Evolutionary conservation across 2,888 invertebrate genomes (phyloP).

Genomic region (Nymphalis urticae): DNA sequence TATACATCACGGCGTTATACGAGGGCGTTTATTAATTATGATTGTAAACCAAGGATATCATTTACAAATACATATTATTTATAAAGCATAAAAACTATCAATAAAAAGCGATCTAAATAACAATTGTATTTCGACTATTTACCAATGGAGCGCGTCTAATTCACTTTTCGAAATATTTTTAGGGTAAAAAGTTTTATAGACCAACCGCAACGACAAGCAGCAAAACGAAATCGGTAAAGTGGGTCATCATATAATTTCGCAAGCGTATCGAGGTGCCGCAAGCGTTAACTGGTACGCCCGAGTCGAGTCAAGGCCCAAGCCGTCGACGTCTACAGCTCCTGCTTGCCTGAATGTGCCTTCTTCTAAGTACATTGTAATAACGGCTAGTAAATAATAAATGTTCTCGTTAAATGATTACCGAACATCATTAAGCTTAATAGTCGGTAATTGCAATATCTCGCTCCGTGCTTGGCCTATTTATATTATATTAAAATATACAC

Average conservation of each 20-base stretch:
- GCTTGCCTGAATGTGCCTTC: conserved; percentile 79
- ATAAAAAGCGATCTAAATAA: conserved; percentile 15
- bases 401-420: not conserved
- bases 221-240: conserved; percentile 76
- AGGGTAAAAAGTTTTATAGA: conserved; percentile 65
- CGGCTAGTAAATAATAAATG: conserved; percentile 2
- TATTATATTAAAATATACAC: not conserved
- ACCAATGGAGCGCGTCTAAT: conserved; percentile 37
- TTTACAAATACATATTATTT: not conserved
- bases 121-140: conserved; percentile 27
- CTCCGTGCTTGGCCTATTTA: not conserved
- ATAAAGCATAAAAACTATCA: conserved; percentile 7
- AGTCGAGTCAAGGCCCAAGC: conserved; percentile 72
- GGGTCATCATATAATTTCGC: conserved; percentile 80
- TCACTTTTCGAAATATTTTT: conserved; percentile 58
- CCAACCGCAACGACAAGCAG: conserved; percentile 63
- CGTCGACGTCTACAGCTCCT: conserved; percentile 59
- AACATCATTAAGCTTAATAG: not conserved
- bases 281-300: conserved; percentile 75
- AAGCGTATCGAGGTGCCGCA: conserved; percentile 77
- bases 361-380: conserved; percentile 2
- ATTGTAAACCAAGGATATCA: too few relatives aligned
- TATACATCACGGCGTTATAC: not conserved
- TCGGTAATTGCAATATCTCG: not conserved
- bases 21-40: too few relatives aligned